phyloP scores from a whole-genome alignment of 2,888 invertebrate genomes.

The Aphodius granarius region DNA sequence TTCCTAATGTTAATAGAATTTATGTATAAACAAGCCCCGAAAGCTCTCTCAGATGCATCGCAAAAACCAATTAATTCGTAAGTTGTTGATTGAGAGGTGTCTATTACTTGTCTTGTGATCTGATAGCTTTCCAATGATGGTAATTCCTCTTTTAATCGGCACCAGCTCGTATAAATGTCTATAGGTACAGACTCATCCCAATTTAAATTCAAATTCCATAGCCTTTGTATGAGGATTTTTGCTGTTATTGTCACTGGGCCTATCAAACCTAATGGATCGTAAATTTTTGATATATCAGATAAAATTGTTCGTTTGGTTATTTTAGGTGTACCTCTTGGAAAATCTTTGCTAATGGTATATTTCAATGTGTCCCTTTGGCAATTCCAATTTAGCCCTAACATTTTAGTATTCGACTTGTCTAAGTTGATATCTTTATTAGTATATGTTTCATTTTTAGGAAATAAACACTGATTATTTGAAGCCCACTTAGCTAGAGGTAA shows the following conservation, averaged over 20 bases:
- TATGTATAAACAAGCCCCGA: conserved; percentile 22
- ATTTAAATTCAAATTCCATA: not conserved
- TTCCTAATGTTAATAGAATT: not conserved
- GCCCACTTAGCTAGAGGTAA: conserved; percentile 1
- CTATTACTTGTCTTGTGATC: not conserved
- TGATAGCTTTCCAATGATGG: not conserved
- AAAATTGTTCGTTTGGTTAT: conserved; percentile 3
- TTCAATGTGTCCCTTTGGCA: not conserved
- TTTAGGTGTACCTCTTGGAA: not conserved
- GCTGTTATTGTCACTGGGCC: not conserved
- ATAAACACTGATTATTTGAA: not conserved
- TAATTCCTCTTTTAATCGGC: not conserved
- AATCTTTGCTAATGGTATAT: not conserved
- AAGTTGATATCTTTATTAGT: not conserved
- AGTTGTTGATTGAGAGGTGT: not conserved
- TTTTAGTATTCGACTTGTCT: not conserved
- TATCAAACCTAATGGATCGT: not conserved
- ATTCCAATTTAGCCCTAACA: not conserved
- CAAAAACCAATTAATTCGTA: conserved; percentile 15
- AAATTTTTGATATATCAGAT: conserved; percentile 6
- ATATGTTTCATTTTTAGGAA: not conserved
- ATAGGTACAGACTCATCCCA: not conserved
- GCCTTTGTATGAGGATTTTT: conserved; percentile 1
- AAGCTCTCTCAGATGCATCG: conserved; percentile 22
- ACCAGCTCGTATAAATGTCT: not conserved